Base-by-base conservation (phyloP, 2,113 vertebrate species). In the Cnemophilus loriae region DNA sequence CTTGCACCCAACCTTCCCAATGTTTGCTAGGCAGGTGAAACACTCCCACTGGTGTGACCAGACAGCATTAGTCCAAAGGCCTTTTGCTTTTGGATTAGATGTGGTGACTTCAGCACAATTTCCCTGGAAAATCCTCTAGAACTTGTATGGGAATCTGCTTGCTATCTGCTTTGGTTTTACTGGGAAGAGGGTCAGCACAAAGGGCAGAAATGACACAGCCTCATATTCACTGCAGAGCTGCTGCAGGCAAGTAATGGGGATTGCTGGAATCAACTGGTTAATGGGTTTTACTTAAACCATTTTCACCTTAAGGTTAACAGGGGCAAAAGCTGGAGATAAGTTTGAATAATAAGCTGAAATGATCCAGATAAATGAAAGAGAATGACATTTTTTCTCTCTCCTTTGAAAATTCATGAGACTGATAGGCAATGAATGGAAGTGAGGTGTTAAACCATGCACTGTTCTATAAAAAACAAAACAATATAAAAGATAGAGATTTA, bases 41-140 rank as follows among this genome's bases (percentile, higher is more conserved):
- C 16, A 3, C 2, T 61, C 16, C 30, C 24, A 8, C 24, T 11
- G 13, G 6, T 10, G 12, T 39, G 49, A 77, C 23, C 42, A 52
- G 20, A 23, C 27, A 80, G n/a, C 1, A 0, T 15, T 39, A 27
- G 7, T 41, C 49, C 9, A 9, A 18, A 20, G 2, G 46, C 27
- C 9, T 44, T 76, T 71, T 35, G 17, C 23, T 78, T 46, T 67
- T 42, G 15, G 10, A 52, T 44, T 53, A 55, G 24, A 55, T 3
- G 6, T 3, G 2, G 32, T 37, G 24, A 64, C 24, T 60, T 39
- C 42, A 44, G 47, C 16, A n/a, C 10, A 28, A 7, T 9, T 30
- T 42, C 70, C 41, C 10, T 65, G 23, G 21, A 90, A 77, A 90
- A 42, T 49, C 18, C 9, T 47, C 7, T 9, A 22, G 21, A 69